Evolutionary conservation across 1,140 invertebrate genomes (phyloP), one percentile per base, ranked within the genome.

Genomic region (Sesamia nonagrioides): DNA sequence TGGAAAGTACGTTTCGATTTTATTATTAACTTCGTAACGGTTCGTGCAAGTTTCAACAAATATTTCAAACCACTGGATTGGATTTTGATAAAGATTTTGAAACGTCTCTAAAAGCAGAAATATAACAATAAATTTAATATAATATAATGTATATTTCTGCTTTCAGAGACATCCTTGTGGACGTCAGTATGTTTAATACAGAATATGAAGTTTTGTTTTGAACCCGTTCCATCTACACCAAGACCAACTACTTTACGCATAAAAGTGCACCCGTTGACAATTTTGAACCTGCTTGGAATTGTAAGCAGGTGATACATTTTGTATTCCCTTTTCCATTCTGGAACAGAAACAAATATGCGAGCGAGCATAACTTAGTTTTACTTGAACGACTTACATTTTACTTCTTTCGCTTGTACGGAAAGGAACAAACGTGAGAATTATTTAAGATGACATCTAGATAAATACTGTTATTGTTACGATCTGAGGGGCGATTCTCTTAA

Each of bases 261-360:
- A 13, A 4, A 56, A 21, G 9, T 58, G 54, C 21, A 58, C 45
- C 45, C 54, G 54, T 58, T 58, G 54, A 58, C 54, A 58, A 58
- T 58, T 13, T 27, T 27, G 2, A 61, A 40, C 35, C 60, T 61
- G 60, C n/a, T 6, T 35, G 17, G 60, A 61, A 61, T 61, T 61
- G 60, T 61, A 61, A 61, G 60, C 33, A 61, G 60, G 13, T 40
- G 15, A 61, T 40, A 56, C 54, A 58, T 58, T 58, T 58, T 58
- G 54, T 61, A 40, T 61, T 37, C 33, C 60, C 35, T 61, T 61
- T 61, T 37, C 33, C 35, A 61, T 61, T 61, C 35, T 40, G 60
- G 33, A 37, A 40, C 60, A 61, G 35, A 61, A 40, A 61, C 33
- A 61, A 61, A 61, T 61, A 61, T 61, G 60, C 54, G 21, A 50